Base-by-base conservation (phyloP, 2,888 invertebrate species). In the Lasioglossum villosulum region DNA sequence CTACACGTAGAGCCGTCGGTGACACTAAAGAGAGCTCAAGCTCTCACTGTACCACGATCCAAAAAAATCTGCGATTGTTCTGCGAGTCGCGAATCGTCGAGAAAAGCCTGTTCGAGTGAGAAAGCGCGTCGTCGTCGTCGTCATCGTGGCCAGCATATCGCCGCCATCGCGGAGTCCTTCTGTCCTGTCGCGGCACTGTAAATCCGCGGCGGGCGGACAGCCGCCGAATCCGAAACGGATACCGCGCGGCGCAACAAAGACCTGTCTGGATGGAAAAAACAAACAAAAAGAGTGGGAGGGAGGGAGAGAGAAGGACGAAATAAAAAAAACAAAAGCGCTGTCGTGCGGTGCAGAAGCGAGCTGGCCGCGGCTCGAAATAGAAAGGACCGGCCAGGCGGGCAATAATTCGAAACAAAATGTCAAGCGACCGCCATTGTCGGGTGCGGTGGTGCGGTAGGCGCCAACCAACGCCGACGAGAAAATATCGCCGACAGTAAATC, bases 341-440 rank as follows among this genome's bases (percentile, higher is more conserved):
- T 85, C 88, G 89, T 83, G 90, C 85, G 83, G 82, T 85, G 76
- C 45, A 88, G 87, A 84, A 78, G 71, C 74, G 82, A 80, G 75
- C 80, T 86, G 75, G 80, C 83, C 82, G 86, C 39, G 37, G 68
- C 68, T 70, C 68, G 90, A 90, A 91, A 93, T 93, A 93, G 92
- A 91, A 93, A 92, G 92, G 90, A 88, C 91, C 88, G 90, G 91
- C 88, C 90, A 90, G 90, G 90, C 90, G 88, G 85, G 92, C 93
- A 93, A 93, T 93, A 93, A 93, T 93, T 93, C 92, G 94, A 94
- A 95, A 94, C 94, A 94, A 95, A 95, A 94, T 94, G 95, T 94
- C 95, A 93, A 93, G 93, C 93, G 93, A 88, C 90, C 90, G 91
- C 94, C 94, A 95, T 95, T 95, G 95, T 95, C 94, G 93, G 92